A percentile compares a stretch with the other conserved stretches of the same genome.
Conservation (phyloP, 2,888 invertebrate genomes). For the Autographa gamma region DNA sequence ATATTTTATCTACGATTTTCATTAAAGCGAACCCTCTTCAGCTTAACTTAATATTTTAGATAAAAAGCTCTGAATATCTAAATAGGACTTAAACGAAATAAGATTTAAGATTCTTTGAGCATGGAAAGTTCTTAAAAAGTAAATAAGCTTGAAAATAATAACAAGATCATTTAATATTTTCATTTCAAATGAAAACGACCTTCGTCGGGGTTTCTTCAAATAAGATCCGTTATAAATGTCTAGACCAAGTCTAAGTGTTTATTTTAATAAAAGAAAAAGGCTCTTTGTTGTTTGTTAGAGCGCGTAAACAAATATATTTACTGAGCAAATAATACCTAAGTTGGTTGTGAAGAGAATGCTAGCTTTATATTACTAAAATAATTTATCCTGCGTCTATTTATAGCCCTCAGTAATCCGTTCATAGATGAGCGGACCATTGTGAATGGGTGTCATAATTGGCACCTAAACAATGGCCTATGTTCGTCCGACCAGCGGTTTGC, state of each 20-base stretch:
- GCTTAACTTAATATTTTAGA: not conserved
- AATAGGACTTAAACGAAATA: not conserved
- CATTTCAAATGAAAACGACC: conserved; percentile 38
- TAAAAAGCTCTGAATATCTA: not conserved
- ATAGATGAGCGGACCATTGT: not conserved
- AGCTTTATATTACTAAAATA: not conserved
- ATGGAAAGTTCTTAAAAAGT: not conserved
- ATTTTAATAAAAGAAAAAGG: conserved; percentile 25
- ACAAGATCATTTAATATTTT: conserved; percentile 16
- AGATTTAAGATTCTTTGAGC: not conserved
- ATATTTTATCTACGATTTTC: not conserved
- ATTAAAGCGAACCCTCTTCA: not conserved
- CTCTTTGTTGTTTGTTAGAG: conserved; percentile 21
- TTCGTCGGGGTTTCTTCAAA: conserved; percentile 42
- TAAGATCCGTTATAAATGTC: conserved; percentile 27
- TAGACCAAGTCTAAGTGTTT: conserved; percentile 32
- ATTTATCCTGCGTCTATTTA: not conserved
- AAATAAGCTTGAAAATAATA: conserved; percentile 5
- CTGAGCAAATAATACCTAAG: not conserved
- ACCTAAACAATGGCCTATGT: not conserved
- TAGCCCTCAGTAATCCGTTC: conserved; percentile 5
- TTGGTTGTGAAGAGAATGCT: not conserved
- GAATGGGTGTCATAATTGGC: not conserved
- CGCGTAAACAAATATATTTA: conserved; percentile 5
- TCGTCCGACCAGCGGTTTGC: not conserved